These are phyloP conservation scores for Paradoxurus hermaphroditus DNA, from an alignment of 2,113 vertebrate species.

Conservation along the genomic window DNA sequence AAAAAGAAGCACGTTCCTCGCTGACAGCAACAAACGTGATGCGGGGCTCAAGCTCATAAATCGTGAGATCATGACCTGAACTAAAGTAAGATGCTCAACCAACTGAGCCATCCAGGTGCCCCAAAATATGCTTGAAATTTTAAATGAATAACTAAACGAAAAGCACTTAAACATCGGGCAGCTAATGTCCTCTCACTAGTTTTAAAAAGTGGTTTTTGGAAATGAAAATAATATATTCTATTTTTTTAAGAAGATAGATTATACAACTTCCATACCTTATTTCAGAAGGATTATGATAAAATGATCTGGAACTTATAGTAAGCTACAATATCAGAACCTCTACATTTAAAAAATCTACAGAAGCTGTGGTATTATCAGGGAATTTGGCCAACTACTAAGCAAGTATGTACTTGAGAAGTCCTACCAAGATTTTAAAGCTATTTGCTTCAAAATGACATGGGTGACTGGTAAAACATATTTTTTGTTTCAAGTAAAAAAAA, in stretches of 20 bases:
- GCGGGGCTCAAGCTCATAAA: too few species aligned
- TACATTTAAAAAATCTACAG: too few species aligned
- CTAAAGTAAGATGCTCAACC: too few species aligned
- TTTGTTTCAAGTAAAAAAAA: constrained; percentile 24
- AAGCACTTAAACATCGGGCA: neutral
- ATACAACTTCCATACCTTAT: neutral
- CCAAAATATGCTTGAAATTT: neutral
- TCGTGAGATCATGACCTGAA: too few species aligned
- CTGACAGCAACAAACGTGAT: too few species aligned
- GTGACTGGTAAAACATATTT: neutral
- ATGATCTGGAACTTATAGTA: neutral
- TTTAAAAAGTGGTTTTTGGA: neutral
- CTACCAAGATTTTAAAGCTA: neutral
- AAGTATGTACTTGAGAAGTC: neutral
- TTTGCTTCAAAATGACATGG: neutral
- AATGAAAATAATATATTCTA: neutral
- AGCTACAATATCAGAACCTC: neutral
- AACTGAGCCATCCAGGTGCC: too few species aligned
- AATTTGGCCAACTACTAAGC: neutral
- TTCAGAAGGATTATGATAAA: neutral
- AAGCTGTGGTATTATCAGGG: neutral
- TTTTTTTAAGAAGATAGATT: neutral
- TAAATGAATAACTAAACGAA: neutral
- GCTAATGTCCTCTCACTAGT: neutral
- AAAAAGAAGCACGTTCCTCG: too few species aligned